Evolutionary conservation across 2,113 vertebrate genomes (phyloP).

Genomic region (Lasiurus cinereus): DNA sequence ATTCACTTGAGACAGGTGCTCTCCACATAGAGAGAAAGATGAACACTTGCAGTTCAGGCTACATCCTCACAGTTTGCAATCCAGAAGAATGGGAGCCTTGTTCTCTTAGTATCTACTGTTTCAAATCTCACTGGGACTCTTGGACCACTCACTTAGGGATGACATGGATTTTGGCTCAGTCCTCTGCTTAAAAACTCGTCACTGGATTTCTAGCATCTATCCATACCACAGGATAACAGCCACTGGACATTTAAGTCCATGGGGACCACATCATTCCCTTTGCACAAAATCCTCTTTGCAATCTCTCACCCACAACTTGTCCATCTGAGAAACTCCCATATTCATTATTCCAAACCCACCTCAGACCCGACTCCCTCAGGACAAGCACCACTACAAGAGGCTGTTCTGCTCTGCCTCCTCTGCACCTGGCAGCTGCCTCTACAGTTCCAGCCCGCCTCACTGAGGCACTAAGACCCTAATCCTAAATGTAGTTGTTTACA

Average conservation of each 20-base stretch:
- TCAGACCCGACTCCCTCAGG: neutral
- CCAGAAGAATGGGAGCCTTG: neutral
- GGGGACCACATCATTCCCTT: neutral
- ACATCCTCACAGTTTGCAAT: neutral
- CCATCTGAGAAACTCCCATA: neutral
- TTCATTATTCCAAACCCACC: neutral
- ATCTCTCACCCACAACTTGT: neutral
- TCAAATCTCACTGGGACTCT: slow-evolving; percentile 27
- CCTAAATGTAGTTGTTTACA: neutral
- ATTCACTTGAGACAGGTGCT: neutral
- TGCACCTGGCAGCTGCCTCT: neutral
- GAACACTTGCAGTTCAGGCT: neutral
- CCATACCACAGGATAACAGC: neutral
- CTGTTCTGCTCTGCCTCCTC: neutral
- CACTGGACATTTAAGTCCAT: neutral
- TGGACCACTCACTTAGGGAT: neutral
- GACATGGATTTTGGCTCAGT: neutral
- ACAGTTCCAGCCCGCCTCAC: neutral
- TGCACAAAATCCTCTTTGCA: neutral
- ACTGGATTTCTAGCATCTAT: neutral
- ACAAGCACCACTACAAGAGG: neutral
- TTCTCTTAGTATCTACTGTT: neutral
- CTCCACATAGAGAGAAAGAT: neutral
- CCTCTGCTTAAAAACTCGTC: neutral
- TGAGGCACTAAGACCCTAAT: neutral